Base-by-base conservation (phyloP, 2,797 vertebrate genomes). In the Adrianichthys oophorus region DNA sequence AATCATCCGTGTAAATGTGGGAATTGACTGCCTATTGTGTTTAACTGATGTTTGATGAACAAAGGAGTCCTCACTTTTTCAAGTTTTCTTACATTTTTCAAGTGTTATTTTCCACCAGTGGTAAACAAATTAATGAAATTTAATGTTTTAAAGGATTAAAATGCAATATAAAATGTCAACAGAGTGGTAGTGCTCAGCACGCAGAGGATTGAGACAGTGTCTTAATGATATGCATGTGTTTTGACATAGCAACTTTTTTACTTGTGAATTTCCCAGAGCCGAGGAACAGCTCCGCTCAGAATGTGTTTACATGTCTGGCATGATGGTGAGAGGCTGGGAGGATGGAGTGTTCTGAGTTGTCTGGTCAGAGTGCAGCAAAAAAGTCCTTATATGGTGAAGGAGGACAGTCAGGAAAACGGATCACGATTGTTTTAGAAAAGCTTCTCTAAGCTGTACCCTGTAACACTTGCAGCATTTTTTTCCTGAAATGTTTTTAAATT, bases 381-480 rank as follows among this genome's bases (percentile, higher is more conserved):
- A 69, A 69, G 60, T 72, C 86, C 83, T 82, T 86, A 82, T 85
- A 72, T 80, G 84, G 83, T 60, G 54, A 74, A 19, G 65, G 0
- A 60, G 53, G 37, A 57, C 41, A 41, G 41, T 48, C 57, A 56
- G 47, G 40, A 59, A 55, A 62, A 59, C 58, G 51, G 19, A 19
- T 17, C 15, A 41, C 62, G 26, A 18, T 19, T 18, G 29, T 70
- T 51, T 59, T 47, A 52, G 40, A 1, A 59, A 61, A 66, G 44
- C 49, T 42, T 18, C 41, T 40, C 13, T 19, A 21, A 42, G 16
- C 47, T 18, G 4, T 29, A 52, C 53, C 47, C 32, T 17, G 23
- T 23, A 4, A 52, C 14, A 54, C 56, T 62, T 62, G 41, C 12
- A 8, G 15, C 57, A 0, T 12, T 59, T 24, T 54, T 17, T 15